phyloP scores from a whole-genome alignment of 2,113 vertebrate genomes.

The Chlamydotis undulata region DNA sequence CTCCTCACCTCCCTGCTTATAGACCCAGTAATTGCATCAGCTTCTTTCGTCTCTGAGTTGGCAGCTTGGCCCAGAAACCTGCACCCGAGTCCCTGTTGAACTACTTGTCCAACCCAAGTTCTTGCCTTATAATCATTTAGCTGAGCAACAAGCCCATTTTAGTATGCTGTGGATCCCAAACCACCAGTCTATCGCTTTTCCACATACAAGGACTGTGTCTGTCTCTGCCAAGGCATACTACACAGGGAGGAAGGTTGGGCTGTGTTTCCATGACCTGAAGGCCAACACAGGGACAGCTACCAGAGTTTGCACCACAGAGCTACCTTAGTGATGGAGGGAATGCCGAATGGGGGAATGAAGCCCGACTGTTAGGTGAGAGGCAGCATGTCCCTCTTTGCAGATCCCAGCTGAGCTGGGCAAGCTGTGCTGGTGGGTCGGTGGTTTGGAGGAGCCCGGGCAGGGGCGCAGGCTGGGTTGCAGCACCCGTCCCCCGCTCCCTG shows the following conservation, averaged over 20 bases:
- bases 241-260: not conserved
- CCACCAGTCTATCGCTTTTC: not conserved
- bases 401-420: not conserved
- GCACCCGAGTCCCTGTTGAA: rapidly evolving
- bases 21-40: not conserved
- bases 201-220: not conserved
- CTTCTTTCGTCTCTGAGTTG: not conserved
- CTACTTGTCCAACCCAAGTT: not conserved
- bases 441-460: not conserved
- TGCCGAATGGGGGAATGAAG: rapidly evolving
- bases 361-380: not conserved
- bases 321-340: not conserved
- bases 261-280: not conserved
- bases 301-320: not conserved
- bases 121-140: not conserved
- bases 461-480: not conserved
- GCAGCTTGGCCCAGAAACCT: not conserved
- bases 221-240: not conserved
- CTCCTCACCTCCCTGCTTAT: not conserved
- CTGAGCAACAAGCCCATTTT: not conserved
- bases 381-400: not conserved
- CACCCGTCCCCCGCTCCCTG: rapidly evolving
- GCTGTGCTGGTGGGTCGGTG: rapidly evolving
- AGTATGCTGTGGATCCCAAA: rapidly evolving
- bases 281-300: not conserved